Conservation (phyloP, 2,113 vertebrate genomes). For the Vulpes vulpes region DNA sequence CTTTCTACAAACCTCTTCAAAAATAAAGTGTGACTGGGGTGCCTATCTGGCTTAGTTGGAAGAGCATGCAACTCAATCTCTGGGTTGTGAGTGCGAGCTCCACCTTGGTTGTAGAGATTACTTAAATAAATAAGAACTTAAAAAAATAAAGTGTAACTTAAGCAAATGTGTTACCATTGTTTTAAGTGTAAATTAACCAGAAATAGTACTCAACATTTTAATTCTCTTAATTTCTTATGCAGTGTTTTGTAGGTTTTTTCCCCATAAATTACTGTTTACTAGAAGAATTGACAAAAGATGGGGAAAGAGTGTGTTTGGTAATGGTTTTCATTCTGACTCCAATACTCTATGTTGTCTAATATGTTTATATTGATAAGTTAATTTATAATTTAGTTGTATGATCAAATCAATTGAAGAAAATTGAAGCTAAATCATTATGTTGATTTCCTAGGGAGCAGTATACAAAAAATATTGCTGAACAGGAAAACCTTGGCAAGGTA, state of each 20-base stretch:
- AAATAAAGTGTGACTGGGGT: constrained; percentile 37
- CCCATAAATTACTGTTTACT: constrained; percentile 59
- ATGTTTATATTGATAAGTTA: constrained; percentile 44
- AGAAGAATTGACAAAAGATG: constrained; percentile 50
- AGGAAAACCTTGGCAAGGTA: constrained; percentile 99
- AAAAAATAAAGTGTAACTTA: constrained; percentile 51
- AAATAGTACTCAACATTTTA: constrained; percentile 66
- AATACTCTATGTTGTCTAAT: neutral
- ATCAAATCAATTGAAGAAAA: constrained; percentile 48
- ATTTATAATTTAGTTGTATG: constrained; percentile 59
- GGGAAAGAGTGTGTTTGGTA: constrained; percentile 15
- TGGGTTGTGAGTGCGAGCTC: neutral
- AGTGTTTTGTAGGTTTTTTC: constrained; percentile 24
- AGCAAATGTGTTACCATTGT: constrained; percentile 48
- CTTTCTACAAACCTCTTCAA: constrained; percentile 47
- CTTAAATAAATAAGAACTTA: neutral
- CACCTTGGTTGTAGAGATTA: neutral
- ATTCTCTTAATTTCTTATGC: constrained; percentile 57
- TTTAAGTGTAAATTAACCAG: constrained; percentile 53
- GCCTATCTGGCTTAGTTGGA: neutral
- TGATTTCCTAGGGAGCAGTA: constrained; percentile 93
- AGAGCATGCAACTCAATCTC: neutral
- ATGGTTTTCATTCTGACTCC: constrained; percentile 56
- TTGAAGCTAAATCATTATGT: constrained; percentile 63
- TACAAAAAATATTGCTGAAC: constrained; percentile 95